Conservation (phyloP, 2,797 vertebrate genomes). For the Helarctos malayanus region DNA sequence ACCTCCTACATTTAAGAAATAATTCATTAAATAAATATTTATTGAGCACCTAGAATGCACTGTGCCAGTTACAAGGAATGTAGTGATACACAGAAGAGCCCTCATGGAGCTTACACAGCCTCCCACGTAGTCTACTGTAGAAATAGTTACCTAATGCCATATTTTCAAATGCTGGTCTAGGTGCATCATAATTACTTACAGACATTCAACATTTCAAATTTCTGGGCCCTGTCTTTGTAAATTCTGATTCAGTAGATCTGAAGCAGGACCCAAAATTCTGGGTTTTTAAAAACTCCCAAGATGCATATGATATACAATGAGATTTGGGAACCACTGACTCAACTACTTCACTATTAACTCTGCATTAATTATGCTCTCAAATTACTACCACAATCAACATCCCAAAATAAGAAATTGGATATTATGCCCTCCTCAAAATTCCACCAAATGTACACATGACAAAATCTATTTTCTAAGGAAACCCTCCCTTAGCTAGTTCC, state of each 20-base stretch:
- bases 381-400: slow-evolving; percentile 13
- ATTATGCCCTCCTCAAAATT: slow-evolving; percentile 26
- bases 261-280: not conserved
- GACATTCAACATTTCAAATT: slow-evolving; percentile 21
- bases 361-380: slow-evolving; percentile 24
- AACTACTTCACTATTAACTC: not conserved
- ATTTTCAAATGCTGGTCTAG: slow-evolving; percentile 23
- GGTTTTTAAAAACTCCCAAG: not conserved
- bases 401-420: slow-evolving; percentile 20
- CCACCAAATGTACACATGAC: not conserved
- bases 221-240: slow-evolving; percentile 11
- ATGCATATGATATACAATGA: not conserved
- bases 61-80: not conserved
- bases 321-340: not conserved
- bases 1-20: slow-evolving; percentile 41
- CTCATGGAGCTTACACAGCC: not conserved
- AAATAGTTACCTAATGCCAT: not conserved
- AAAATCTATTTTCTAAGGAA: slow-evolving; percentile 48
- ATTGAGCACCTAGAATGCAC: not conserved
- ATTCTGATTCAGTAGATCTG: slow-evolving; percentile 38
- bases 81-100: not conserved
- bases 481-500: not conserved
- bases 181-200: not conserved
- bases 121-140: not conserved
- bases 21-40: not conserved